Evolutionary conservation across 2,113 vertebrate genomes (phyloP), one percentile per base, ranked within the genome.

Genomic region (Datnioides undecimradiatus): DNA sequence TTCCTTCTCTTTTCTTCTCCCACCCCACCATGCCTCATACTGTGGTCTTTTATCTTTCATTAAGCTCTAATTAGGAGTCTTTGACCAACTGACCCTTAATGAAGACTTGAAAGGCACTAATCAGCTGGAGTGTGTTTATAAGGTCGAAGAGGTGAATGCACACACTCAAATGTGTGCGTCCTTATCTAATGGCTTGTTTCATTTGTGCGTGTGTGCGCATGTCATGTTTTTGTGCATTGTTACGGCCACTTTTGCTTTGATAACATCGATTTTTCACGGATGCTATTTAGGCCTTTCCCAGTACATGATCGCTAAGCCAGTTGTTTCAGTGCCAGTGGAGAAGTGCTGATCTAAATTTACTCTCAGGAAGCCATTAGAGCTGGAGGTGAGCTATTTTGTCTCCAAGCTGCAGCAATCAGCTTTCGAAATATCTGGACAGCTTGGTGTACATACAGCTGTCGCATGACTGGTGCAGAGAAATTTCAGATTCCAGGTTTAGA

Each of bases 81-180:
- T 83, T 79, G 62, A 91, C 82, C 82, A 73, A 77, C 57, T 84
- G 90, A 86, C 86, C 84, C 65, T 74, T 83, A 82, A 82, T 80
- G 77, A 72, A 85, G 64, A 75, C 66, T 84, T 63, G 63, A 81
- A 85, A 87, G 74, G 48, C 80, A 73, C 66, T 84, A 87, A 89
- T 89, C 85, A 90, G 60, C 36, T 58, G 72, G 51, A 88, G 71
- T 74, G 79, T 88, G 68, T 76, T 71, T 60, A 82, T 86, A 64
- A 83, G 81, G 83, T 79, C 21, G 0, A 49, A 70, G 52, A 58
- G 62, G 43, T 52, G 64, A 45, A 49, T 33, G 31, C 69, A 51
- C 38, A 52, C 38, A 64, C 49, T 59, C 48, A 55, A 49, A 49
- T 46, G 38, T 68, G 38, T 70, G n/a, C n/a, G 76, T 81, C 85